Base-by-base conservation (phyloP, 1,140 invertebrate species). In the Eulimnadia texana region DNA sequence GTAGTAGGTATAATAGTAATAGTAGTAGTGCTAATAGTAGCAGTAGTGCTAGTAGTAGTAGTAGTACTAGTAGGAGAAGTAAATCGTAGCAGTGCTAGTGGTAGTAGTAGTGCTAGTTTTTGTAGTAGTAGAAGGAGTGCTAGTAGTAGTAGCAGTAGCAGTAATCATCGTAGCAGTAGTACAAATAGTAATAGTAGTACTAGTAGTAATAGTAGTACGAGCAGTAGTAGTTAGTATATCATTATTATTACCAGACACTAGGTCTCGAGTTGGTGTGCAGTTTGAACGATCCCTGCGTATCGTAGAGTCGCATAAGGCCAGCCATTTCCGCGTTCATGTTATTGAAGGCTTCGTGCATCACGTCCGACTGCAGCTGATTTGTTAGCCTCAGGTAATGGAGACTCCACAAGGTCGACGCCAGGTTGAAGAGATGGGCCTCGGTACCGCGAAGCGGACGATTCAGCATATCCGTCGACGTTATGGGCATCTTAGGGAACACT, bases 321-420 rank as follows among this genome's bases (percentile, higher is more conserved):
- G 70, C 70, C 66, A 73, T 71, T 23, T 72, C 66, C 22, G 70
- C 66, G 63, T 79, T 82, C 64, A 80, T 70, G 19, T 72, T 73
- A 61, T 70, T 70, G 59, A 72, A 77, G 58, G 67, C 72, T 28
- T 64, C 63, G 60, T 66, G 67, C 29, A 67, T 68, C 25, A 69
- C 63, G 1, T 73, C 63, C 23, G 69, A 66, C 10, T 69, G 68
- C 22, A 82, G 66, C 64, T 81, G 79, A 66, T 80, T 79, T 2
- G 80, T 80, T 1, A 78, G 68, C 33, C 80, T 72, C 50, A 81
- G 72, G 67, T 83, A 83, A 65, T 76, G 75, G 10, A 84, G 69
- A 3, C 75, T 78, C 67, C 78, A 76, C 2, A 82, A 66, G 67
- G 80, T 82, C 57, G 75, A 75, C 1, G 75, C 79, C 63, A 84